Base-by-base conservation (phyloP, 2,888 invertebrate species). In the Metopia argyrocephala region DNA sequence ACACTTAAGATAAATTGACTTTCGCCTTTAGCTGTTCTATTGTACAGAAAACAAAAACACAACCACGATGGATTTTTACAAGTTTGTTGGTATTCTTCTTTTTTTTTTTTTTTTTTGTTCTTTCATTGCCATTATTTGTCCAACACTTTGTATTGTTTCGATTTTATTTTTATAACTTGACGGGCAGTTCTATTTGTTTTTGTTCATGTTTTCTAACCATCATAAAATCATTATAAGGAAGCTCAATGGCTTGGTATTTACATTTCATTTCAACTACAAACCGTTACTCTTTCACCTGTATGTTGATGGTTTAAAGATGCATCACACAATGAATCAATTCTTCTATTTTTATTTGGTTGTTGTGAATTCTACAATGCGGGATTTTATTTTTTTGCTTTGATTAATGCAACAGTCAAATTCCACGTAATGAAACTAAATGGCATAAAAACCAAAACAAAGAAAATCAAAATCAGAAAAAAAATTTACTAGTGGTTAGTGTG, bases 1-100 rank as follows among this genome's bases (percentile, higher is more conserved):
- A 85, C 86, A 85, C 84, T 85, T 85, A 84, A 81, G 81, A 81
- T 81, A 84, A 85, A 86, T 85, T 86, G 85, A 85, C 85, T 85
- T 86, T 85, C 79, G 81, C 81, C 78, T 78, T 66, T 66, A 81
- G 62, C 65, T 23, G 70, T 76, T 78, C 54, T 56, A 18, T 64
- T 57, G 5, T 28, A 31, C 28, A 64, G 23, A 50, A 62, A 18
- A 27, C 48, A 62, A 61, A 75, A 70, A 48, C 70, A 78, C 76
- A 76, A 69, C 61, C 27, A 45, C n/a, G 3, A 52, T 62, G 56
- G 76, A 74, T 61, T 64, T 62, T 74, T 54, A 38, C 61, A 62
- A 61, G 31, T 28, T 7, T 27, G 31, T 27, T 12, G 50, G 25
- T 15, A 31, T 65, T 54, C 45, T 64, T 3, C n/a, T 61, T 25